Evolutionary conservation across 2,888 invertebrate genomes (phyloP).

Genomic region (Thereva nobilitata): DNA sequence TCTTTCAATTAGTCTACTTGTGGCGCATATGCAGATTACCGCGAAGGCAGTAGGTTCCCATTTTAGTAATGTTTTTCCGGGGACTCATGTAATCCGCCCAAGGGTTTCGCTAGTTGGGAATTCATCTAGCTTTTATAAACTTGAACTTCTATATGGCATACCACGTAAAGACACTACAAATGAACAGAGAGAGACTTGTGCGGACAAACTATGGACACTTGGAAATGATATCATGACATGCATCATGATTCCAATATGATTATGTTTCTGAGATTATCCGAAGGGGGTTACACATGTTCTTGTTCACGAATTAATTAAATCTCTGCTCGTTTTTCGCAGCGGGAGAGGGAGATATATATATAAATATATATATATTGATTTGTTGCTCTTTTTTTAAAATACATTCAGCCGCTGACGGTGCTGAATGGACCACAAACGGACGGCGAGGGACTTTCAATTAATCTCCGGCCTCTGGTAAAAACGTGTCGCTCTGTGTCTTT

Average conservation of each 20-base stretch:
- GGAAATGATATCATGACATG: conserved; percentile 20
- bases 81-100: too few relatives aligned
- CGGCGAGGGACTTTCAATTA: conserved; percentile 26
- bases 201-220: too few relatives aligned
- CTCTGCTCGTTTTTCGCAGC: conserved; percentile 20
- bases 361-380: background rate
- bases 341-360: conserved; percentile 21
- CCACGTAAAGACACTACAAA: too few relatives aligned
- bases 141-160: too few relatives aligned
- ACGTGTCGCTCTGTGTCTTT: conserved; percentile 23
- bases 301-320: conserved; percentile 33
- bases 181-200: too few relatives aligned
- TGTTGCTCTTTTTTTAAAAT: too few relatives aligned
- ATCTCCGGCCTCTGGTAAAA: conserved; percentile 17
- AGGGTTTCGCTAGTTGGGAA: too few relatives aligned
- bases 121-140: too few relatives aligned
- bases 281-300: conserved; percentile 23
- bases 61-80: too few relatives aligned
- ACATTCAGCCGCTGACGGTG: too few relatives aligned
- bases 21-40: conserved; percentile 16
- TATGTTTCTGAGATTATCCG: conserved; percentile 26
- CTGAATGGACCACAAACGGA: background rate
- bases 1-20: conserved; percentile 9
- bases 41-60: too few relatives aligned
- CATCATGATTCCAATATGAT: conserved; percentile 19